Conservation (phyloP, 2,113 vertebrate species). For the Campylomormyrus tamandua region DNA sequence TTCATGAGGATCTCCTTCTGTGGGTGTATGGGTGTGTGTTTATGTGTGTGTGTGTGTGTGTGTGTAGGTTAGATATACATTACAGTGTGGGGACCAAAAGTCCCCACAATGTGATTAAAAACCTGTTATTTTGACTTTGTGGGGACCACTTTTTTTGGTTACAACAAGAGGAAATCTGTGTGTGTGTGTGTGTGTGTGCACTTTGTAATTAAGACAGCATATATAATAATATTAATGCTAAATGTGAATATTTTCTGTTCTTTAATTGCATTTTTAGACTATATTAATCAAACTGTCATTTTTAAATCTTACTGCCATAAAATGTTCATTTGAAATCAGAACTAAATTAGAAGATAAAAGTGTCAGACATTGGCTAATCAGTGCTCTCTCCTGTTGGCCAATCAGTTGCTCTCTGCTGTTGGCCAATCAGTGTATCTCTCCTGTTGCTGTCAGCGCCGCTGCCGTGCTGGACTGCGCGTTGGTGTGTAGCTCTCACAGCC, state of each 20-base stretch:
- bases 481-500: background rate
- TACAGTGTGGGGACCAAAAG: too few species aligned
- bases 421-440: too few species aligned
- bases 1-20: background rate
- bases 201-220: background rate
- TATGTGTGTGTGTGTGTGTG: too few species aligned
- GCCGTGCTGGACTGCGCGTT: too few species aligned
- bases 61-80: too few species aligned
- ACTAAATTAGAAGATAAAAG: background rate
- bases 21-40: background rate
- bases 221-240: background rate
- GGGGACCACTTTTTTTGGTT: too few species aligned
- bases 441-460: too few species aligned
- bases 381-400: background rate
- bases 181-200: background rate
- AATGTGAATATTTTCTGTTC: background rate
- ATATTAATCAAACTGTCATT: background rate
- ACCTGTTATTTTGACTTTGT: too few species aligned
- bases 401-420: too few species aligned
- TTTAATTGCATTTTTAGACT: background rate
- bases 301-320: background rate
- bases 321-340: background rate
- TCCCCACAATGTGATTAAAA: too few species aligned
- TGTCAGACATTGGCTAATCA: background rate
- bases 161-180: background rate